Evolutionary conservation across 53 echinoderm and acorn worm species (phyloP).

Genomic region (Patiria pectinifera): DNA sequence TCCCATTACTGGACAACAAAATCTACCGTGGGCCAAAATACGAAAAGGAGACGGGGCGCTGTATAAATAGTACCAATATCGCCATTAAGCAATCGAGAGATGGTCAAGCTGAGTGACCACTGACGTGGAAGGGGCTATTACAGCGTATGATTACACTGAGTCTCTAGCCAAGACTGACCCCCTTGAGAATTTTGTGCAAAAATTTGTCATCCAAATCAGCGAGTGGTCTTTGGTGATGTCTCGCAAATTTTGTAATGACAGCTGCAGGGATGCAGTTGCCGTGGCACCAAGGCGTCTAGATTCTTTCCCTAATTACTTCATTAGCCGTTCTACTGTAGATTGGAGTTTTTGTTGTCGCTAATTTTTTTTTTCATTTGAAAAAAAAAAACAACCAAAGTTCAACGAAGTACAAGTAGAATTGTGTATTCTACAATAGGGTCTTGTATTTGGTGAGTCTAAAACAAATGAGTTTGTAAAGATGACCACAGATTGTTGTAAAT

Average conservation of each 20-base stretch:
- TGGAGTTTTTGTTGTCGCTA: too few relatives aligned
- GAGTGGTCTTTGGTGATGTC: neutral
- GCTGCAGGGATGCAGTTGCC: neutral
- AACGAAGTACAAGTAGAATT: too few relatives aligned
- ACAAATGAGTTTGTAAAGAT: too few relatives aligned
- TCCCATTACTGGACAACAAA: neutral
- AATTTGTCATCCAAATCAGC: neutral
- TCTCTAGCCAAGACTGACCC: conserved; percentile 21
- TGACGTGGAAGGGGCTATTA: neutral
- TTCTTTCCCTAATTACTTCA: neutral
- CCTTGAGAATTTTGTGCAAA: neutral
- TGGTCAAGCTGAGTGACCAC: conserved; percentile 7
- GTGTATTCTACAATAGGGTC: too few relatives aligned
- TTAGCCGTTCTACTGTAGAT: neutral
- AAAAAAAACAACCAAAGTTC: too few relatives aligned
- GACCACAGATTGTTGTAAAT: too few relatives aligned
- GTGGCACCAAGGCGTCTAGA: neutral
- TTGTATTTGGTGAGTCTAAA: too few relatives aligned
- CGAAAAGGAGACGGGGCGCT: neutral
- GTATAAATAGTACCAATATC: neutral
- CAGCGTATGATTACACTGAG: neutral
- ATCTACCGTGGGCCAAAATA: neutral
- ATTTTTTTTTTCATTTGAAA: too few relatives aligned
- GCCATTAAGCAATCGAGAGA: neutral
- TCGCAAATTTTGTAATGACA: neutral